A percentile compares a stretch with the other conserved stretches of the same genome.
Evolutionary conservation across 1,140 invertebrate species (phyloP).

Genomic region (Argopecten irradians): DNA sequence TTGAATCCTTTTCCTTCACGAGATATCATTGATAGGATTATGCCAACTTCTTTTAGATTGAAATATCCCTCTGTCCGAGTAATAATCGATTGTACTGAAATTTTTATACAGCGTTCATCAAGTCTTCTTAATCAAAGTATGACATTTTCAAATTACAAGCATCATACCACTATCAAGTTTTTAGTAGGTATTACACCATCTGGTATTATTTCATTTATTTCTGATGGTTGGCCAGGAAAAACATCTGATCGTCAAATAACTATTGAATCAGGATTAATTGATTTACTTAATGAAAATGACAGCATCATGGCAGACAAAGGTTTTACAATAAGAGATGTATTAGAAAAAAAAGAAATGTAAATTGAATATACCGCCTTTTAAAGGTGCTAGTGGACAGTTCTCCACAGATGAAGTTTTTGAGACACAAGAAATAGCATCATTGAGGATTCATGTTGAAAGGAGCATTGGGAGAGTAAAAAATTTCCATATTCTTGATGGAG

Average conservation of each 20-base stretch:
- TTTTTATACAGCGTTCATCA: neutral
- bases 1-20: neutral
- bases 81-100: neutral
- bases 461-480: constrained; percentile 40
- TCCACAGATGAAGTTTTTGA: constrained; percentile 37
- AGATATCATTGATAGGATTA: constrained; percentile 10
- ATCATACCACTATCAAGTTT: neutral
- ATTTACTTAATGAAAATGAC: neutral
- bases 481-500: constrained; percentile 44
- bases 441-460: constrained; percentile 42
- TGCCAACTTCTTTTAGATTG: neutral
- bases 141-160: neutral
- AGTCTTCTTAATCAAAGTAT: neutral
- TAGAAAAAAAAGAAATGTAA: constrained; percentile 36
- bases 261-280: too few species aligned
- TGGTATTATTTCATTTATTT: neutral
- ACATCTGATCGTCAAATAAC: neutral
- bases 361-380: constrained; percentile 43
- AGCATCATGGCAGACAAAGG: constrained; percentile 31
- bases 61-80: neutral
- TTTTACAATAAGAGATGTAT: constrained; percentile 39
- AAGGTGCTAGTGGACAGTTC: constrained; percentile 22
- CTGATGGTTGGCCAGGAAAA: neutral
- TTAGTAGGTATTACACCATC: neutral
- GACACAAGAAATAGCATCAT: constrained; percentile 43